A percentile compares a stretch with the other conserved stretches of the same genome.
Evolutionary conservation across 2,797 vertebrate species (phyloP).

Genomic region (Phataginus tricuspis): DNA sequence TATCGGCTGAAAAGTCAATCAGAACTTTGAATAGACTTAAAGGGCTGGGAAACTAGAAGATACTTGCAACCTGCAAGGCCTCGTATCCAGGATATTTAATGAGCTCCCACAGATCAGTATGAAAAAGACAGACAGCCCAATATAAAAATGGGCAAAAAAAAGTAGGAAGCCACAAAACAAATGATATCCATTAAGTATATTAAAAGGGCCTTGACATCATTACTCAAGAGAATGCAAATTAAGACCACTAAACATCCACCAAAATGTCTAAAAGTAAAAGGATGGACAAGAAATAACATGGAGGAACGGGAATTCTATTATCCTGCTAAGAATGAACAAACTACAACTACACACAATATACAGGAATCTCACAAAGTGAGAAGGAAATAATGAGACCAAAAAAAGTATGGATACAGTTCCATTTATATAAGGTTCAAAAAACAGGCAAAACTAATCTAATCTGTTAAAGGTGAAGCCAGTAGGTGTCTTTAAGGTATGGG

Average conservation of each 20-base stretch:
- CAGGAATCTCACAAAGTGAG: background rate
- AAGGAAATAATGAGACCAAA: background rate
- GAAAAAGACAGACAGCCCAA: constrained; percentile 5
- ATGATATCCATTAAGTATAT: background rate
- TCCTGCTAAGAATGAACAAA: background rate
- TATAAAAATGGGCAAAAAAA: constrained; percentile 28
- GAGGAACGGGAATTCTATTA: background rate
- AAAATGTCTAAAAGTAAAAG: constrained; percentile 23
- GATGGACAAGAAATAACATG: background rate
- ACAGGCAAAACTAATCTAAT: background rate
- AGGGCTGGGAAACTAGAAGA: background rate
- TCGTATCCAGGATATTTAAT: background rate
- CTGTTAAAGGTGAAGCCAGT: background rate
- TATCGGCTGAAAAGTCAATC: background rate
- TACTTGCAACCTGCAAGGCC: background rate
- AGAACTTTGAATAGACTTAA: background rate
- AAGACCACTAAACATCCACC: background rate
- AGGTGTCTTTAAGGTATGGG: background rate
- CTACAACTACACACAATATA: background rate
- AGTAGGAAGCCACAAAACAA: background rate
- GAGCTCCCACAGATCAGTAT: background rate
- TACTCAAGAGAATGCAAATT: background rate
- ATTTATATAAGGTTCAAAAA: background rate
- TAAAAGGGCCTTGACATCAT: background rate
- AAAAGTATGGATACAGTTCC: background rate